Evolutionary conservation across 2,888 invertebrate genomes (phyloP), one percentile per base, ranked within the genome.

Genomic region (Liodrosophila aerea): DNA sequence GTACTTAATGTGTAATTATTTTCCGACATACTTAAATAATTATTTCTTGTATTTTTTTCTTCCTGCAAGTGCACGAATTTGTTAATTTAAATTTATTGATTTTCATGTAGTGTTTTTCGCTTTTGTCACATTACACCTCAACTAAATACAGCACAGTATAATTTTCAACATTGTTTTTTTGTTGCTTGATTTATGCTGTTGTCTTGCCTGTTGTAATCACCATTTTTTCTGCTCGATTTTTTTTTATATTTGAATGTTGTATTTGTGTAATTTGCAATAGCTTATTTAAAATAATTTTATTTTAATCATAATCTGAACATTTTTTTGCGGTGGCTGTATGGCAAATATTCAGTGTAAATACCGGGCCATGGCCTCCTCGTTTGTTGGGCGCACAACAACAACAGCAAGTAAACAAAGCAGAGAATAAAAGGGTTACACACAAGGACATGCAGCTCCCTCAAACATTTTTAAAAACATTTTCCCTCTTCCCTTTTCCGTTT

Each of bases 1-100:
- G 83, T 85, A 85, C 81, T 82, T 82, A 82, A 62, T 64, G 46
- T 59, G 64, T 78, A 72, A 82, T 70, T 71, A 60, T 75, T 76
- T 81, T 56, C 71, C 22, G 73, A 53, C 84, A 81, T 86, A 83
- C 33, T 29, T 61, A 77, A 85, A 85, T 75, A 80, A 71, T 83
- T 85, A 62, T 81, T 68, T 68, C 52, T 64, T 73, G 56, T 69
- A 64, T 51, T 62, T 44, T 52, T 44, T 59, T 47, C 31, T 44
- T 34, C 30, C 46, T 60, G 68, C 71, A 68, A 65, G 75, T 76
- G 71, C 71, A 29, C 46, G 44, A 61, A 43, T 65, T 75, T 69
- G 59, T 73, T 72, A 69, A 66, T 64, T 67, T 75, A 57, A 58
- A 63, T 73, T 75, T 78, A 73, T 78, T 60, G 66, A 64, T 77